Percentiles rank a stretch among this genome's conserved stretches.
Conservation (phyloP, 2,113 vertebrate species). For the Ginglymostoma cirratum region DNA sequence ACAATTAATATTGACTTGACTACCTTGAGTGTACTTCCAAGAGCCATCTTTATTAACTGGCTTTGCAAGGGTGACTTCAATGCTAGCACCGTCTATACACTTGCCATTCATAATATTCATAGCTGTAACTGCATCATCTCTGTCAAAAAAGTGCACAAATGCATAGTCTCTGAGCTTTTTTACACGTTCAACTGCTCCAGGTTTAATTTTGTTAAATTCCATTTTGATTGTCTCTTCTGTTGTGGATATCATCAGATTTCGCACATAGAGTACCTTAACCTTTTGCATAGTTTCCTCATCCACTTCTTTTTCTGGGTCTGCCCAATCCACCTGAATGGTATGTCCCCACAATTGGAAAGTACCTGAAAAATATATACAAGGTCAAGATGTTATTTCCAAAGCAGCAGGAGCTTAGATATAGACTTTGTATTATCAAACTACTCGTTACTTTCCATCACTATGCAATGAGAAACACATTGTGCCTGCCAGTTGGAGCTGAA, state of each 20-base stretch:
- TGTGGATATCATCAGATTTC: constrained; percentile 85
- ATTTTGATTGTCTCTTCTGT: constrained; percentile 75
- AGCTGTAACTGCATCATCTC: constrained; percentile 76
- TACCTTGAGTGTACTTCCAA: constrained; percentile 61
- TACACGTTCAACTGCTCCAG: constrained; percentile 80
- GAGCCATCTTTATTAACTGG: constrained; percentile 67
- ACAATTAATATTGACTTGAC: constrained; percentile 54
- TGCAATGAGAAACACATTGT: background rate
- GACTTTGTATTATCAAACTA: background rate
- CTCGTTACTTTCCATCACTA: background rate
- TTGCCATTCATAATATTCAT: constrained; percentile 77
- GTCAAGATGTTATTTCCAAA: constrained; percentile 36
- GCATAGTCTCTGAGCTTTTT: constrained; percentile 91
- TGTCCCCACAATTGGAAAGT: constrained; percentile 84
- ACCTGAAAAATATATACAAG: constrained; percentile 53
- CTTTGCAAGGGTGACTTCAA: constrained; percentile 85
- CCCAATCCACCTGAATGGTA: constrained; percentile 88
- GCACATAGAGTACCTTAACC: constrained; percentile 82
- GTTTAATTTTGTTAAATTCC: constrained; percentile 80
- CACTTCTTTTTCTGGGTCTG: constrained; percentile 81
- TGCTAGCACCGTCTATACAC: constrained; percentile 73
- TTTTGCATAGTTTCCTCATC: constrained; percentile 88
- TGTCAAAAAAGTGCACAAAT: constrained; percentile 83
- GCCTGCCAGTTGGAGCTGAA: background rate
- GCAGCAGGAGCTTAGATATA: constrained; percentile 39